Evolutionary conservation across 2,113 vertebrate species (phyloP), one percentile per base, ranked within the genome.

Genomic region (Ptilorrhoa leucosticta): DNA sequence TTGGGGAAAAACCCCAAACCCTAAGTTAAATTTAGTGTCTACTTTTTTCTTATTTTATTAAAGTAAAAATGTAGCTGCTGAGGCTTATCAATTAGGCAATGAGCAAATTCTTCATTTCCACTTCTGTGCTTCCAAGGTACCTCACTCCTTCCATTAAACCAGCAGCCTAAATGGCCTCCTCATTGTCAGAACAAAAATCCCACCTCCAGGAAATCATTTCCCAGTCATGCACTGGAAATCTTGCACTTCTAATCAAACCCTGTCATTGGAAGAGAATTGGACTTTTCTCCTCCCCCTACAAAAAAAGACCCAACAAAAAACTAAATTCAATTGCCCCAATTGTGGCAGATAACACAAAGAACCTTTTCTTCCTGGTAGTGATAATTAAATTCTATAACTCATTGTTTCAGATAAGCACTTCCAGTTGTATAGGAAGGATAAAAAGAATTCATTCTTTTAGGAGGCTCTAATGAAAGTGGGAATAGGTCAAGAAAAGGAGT

Each of bases 311-410:
- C 5, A 76, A 35, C 5, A 30, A 45, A 65, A 39, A 19, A 11
- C 28, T 47, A 58, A 75, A 61, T 30, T 75, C 27, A 90, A 6
- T n/a, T 64, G 56, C 30, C 61, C 31, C 30, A 56, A 6, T 15
- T 23, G 54, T 26, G 28, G 61, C 28, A 85, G 60, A 78, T 50
- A 73, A 93, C 60, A 87, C 22, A 44, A 47, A 83, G 72, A 89
- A 66, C 33, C 48, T 66, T 79, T 81, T 89, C 24, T 75, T 78
- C 42, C 70, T 79, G 42, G 47, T 20, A 89, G 66, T 15, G 61
- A 84, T 89, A 89, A 92, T 73, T 94, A 88, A 91, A 88, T 86
- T 92, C 83, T 90, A 30, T 83, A 80, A 80, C 28, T 93, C 83
- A 80, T 85, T 85, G 81, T 94, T 85, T 88, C 61, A 83, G 71